Evolutionary conservation across 2,888 invertebrate genomes (phyloP).

Genomic region (Conops quadrifasciatus): DNA sequence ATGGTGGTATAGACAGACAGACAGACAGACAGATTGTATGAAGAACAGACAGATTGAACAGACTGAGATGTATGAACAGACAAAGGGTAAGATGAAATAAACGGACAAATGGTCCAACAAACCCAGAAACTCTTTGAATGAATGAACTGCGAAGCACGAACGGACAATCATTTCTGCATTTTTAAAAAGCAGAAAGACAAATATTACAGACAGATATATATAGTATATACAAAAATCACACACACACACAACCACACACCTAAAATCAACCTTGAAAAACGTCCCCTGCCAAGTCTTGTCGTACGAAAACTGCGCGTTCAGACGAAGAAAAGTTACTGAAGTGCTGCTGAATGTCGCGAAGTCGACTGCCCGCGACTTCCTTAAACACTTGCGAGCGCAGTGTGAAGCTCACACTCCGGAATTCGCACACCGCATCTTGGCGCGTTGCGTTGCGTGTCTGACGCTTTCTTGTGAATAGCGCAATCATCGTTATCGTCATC

Average conservation of each 20-base stretch:
- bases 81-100: not conserved
- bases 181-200: no score
- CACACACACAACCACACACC: not conserved
- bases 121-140: slow-evolving; percentile 4
- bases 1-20: slow-evolving; percentile 26
- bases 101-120: not conserved
- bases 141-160: slow-evolving; percentile 8
- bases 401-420: no score
- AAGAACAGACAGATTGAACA: slow-evolving; percentile 6
- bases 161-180: no score
- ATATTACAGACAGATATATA: no score
- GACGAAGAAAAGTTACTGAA: not conserved
- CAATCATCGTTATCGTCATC: slow-evolving; percentile 37
- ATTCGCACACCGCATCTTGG: not conserved
- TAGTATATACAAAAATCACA: no score
- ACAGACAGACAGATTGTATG: slow-evolving; percentile 24
- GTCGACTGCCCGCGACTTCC: not conserved
- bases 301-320: slow-evolving; percentile 14
- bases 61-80: no score
- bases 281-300: not conserved
- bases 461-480: slow-evolving; percentile 38
- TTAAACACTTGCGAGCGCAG: not conserved
- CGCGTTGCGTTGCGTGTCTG: slow-evolving; percentile 40
- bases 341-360: not conserved
- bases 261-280: not conserved